Evolutionary conservation across 2,888 invertebrate species (phyloP).

Genomic region (Tenodera sinensis): DNA sequence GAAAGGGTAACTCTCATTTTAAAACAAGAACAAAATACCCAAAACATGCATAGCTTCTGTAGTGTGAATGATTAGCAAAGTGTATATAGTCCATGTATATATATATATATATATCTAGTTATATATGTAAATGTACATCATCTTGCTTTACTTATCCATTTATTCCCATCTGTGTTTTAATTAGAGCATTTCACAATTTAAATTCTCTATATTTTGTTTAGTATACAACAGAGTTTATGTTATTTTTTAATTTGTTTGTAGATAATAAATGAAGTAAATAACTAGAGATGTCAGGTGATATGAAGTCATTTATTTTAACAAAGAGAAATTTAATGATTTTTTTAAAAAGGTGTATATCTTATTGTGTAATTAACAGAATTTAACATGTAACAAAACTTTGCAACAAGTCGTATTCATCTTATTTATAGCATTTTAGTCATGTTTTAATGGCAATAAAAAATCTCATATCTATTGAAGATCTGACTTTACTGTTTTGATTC

Average conservation of each 20-base stretch:
- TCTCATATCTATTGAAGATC: too few relatives aligned
- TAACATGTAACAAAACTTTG: neutral
- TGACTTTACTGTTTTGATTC: too few relatives aligned
- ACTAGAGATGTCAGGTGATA: neutral
- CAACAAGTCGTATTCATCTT: neutral
- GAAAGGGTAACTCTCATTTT: neutral
- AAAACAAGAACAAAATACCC: neutral
- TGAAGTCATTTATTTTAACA: neutral
- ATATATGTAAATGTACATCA: neutral
- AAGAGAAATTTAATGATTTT: neutral
- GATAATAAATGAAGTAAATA: neutral
- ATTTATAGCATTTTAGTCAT: neutral
- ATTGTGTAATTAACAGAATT: neutral
- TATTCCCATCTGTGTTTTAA: neutral
- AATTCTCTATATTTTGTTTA: neutral
- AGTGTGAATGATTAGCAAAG: neutral
- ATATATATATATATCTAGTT: neutral
- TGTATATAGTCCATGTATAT: slow-evolving; percentile 10
- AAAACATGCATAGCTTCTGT: neutral
- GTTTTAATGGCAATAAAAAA: neutral
- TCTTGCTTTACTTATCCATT: neutral
- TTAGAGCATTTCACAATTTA: neutral
- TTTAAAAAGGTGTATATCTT: neutral
- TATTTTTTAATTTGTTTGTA: neutral
- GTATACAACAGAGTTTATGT: neutral